Evolutionary conservation across 2,888 invertebrate species (phyloP).

Genomic region (Autographa gamma): DNA sequence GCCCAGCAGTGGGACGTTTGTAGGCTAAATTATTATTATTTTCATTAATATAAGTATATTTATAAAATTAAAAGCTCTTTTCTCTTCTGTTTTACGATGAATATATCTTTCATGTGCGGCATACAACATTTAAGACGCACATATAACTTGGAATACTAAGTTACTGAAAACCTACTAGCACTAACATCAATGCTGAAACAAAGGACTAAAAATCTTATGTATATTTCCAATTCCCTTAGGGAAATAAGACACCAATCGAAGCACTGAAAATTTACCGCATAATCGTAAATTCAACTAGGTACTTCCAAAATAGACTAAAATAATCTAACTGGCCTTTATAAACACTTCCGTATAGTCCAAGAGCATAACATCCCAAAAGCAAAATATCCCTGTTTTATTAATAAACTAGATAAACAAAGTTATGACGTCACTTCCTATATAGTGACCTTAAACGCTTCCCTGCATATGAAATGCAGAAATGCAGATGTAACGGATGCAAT

Average conservation of each 20-base stretch:
- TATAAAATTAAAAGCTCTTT: no score
- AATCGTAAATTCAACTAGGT: conserved; percentile 2
- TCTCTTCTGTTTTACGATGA: no score
- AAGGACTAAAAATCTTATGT: not conserved
- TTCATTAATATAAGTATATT: no score
- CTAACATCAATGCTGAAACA: not conserved
- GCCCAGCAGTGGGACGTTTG: no score
- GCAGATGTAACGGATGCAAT: conserved; percentile 47
- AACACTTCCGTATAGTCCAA: conserved; percentile 41
- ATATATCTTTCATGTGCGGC: no score
- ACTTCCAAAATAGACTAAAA: conserved; percentile 23
- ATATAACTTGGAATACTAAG: no score
- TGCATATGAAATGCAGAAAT: conserved; percentile 43
- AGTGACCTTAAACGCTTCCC: conserved; percentile 49
- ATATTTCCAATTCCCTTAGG: not conserved
- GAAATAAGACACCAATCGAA: not conserved
- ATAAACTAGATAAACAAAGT: conserved; percentile 55
- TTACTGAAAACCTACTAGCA: no score
- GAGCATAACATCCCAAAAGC: conserved; percentile 47
- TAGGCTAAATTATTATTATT: no score
- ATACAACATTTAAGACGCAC: no score
- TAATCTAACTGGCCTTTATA: conserved; percentile 23
- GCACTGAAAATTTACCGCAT: not conserved
- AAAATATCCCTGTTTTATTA: conserved; percentile 50
- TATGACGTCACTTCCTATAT: conserved; percentile 48